phyloP scores from a whole-genome alignment of 2,113 vertebrate species.

The Telmatochromis sp. region DNA sequence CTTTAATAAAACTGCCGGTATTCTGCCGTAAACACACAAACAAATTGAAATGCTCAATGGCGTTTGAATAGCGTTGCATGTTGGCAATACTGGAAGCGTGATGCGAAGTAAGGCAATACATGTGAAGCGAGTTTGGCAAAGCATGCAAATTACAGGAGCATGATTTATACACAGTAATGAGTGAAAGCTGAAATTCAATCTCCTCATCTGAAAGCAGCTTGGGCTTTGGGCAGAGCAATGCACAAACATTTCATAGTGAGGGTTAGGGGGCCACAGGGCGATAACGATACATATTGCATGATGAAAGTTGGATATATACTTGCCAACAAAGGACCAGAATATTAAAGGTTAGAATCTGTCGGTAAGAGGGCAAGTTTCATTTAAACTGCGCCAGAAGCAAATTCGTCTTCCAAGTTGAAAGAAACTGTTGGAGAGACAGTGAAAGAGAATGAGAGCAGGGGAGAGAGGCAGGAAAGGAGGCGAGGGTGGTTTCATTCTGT shows the following conservation, averaged over 20 bases:
- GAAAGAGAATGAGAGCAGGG: background rate
- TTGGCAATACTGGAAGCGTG: background rate
- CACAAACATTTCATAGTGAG: slow-evolving; percentile 31
- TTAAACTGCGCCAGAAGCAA: slow-evolving; percentile 67
- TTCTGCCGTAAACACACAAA: slow-evolving; percentile 15
- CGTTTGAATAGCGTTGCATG: background rate
- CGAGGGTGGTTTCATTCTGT: slow-evolving; percentile 36
- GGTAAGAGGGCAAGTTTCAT: slow-evolving; percentile 69
- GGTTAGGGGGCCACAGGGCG: slow-evolving; percentile 10
- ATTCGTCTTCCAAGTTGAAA: slow-evolving; percentile 43
- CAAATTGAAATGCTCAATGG: background rate
- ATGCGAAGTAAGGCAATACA: slow-evolving; percentile 10
- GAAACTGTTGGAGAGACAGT: background rate
- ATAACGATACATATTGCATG: slow-evolving; percentile 55
- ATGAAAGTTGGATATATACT: slow-evolving; percentile 65
- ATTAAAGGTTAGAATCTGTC: slow-evolving; percentile 68
- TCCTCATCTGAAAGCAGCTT: background rate
- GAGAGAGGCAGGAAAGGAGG: background rate
- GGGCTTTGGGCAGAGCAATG: background rate
- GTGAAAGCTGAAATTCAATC: slow-evolving; percentile 30
- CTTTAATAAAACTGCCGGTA: slow-evolving; percentile 21
- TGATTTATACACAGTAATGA: slow-evolving; percentile 13
- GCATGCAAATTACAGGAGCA: slow-evolving; percentile 3
- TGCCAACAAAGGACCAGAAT: slow-evolving; percentile 60
- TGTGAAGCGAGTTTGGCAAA: background rate